These are phyloP conservation scores for Calliphora vomitoria DNA, from an alignment of 2,888 invertebrate genomes.

Conservation along the genomic window DNA sequence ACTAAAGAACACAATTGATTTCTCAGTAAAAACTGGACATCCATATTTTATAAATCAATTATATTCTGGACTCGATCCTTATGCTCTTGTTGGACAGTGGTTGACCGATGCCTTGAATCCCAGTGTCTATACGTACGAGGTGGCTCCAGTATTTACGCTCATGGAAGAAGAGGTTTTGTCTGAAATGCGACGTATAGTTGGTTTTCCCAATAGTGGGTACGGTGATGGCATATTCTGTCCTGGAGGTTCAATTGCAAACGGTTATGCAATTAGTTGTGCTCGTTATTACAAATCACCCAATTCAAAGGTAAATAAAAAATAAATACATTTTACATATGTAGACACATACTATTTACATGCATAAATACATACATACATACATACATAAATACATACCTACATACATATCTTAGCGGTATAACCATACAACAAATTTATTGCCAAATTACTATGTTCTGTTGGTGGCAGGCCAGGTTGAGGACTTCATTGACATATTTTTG, in stretches of 20 bases:
- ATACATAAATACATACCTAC: too few relatives aligned
- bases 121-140: constrained; percentile 95
- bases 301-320: constrained; percentile 87
- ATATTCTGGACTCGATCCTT: constrained; percentile 93
- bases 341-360: background rate
- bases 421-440: too few relatives aligned
- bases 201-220: constrained; percentile 89
- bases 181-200: constrained; percentile 92
- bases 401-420: too few relatives aligned
- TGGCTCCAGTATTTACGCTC: constrained; percentile 93
- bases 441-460: too few relatives aligned
- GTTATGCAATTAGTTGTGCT: constrained; percentile 95
- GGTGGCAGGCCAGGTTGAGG: too few relatives aligned
- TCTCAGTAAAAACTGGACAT: constrained; percentile 95
- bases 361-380: background rate
- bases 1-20: constrained; percentile 90
- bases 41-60: constrained; percentile 96
- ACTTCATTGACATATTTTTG: too few relatives aligned
- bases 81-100: constrained; percentile 93
- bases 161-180: constrained; percentile 93
- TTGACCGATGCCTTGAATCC: constrained; percentile 93
- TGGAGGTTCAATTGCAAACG: constrained; percentile 95
- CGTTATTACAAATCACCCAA: constrained; percentile 90
- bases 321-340: background rate
- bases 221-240: constrained; percentile 96